Conservation (phyloP, 1,140 invertebrate species). For the Aleiodes sp. region DNA sequence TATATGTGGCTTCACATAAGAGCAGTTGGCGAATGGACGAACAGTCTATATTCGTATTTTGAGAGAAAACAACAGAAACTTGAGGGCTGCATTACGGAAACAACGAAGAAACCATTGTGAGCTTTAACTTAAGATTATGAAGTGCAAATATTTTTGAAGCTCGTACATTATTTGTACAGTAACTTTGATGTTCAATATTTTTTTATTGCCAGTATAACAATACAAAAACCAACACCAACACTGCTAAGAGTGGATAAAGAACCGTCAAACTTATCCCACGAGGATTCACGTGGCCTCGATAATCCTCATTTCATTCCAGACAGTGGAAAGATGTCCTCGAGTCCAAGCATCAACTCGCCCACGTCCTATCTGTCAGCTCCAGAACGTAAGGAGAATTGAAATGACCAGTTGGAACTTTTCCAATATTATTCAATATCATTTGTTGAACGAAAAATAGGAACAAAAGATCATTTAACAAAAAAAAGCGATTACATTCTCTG, state of each 20-base stretch:
- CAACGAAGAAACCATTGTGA: conserved; percentile 44
- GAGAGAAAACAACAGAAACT: conserved; percentile 80
- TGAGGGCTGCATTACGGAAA: conserved; percentile 58
- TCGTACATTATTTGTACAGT: neutral
- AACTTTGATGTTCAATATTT: conserved; percentile 36
- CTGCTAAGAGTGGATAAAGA: conserved; percentile 40
- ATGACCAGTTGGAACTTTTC: conserved; percentile 7
- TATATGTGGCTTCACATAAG: conserved; percentile 94
- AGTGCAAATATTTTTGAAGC: neutral
- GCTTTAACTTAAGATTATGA: conserved; percentile 29
- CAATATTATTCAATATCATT: conserved; percentile 9
- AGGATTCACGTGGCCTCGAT: conserved; percentile 43
- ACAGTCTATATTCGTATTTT: conserved; percentile 88
- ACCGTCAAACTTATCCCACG: conserved; percentile 32
- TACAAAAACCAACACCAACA: conserved; percentile 29
- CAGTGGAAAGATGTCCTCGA: conserved; percentile 44
- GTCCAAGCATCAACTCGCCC: conserved; percentile 41
- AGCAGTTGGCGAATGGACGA: conserved; percentile 95
- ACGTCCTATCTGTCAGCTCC: conserved; percentile 33
- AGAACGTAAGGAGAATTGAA: conserved; percentile 44
- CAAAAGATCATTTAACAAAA: no score
- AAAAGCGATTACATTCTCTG: no score
- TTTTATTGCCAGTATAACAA: neutral
- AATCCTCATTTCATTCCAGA: conserved; percentile 55
- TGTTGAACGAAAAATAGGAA: neutral